Base-by-base conservation (phyloP, 2,888 invertebrate species). In the Diabrotica balteata region DNA sequence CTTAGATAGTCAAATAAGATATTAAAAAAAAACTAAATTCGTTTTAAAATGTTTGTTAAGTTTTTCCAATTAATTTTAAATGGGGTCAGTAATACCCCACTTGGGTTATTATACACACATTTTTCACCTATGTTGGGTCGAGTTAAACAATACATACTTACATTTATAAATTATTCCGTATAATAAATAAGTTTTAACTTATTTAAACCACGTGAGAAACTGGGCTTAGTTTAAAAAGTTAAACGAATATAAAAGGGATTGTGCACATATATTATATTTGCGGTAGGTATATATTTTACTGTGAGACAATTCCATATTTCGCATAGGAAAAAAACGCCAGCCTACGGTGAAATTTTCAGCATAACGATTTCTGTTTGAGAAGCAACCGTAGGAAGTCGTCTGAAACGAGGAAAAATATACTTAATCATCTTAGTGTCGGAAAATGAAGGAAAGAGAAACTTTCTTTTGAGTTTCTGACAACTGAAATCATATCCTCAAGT, bases 371-470 rank as follows among this genome's bases (percentile, higher is more conserved):
- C 52, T 66, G 55, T 66, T 51, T 61, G 49, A 62, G 54, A 62
- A 62, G 55, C 55, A 59, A 52, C 64, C 58, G 58, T 45, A 51
- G 64, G 59, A 66, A 63, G 66, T 43, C 50, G 59, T 52, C 55
- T 51, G 54, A 44, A 59, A 61, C 49, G 53, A 62, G 63, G 63
- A 69, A 66, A 59, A 62, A 66, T 62, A 63, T 51, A 66, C 69
- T 66, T 63, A 69, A 69, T 69, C 69, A 69, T 69, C 66, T 69
- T 66, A 66, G 66, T 66, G 51, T 66, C 54, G 62, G 55, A 59
- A 51, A 63, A 69, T 69, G 54, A 46, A 55, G 54, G 59, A 66
- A 52, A 63, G 69, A 66, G 59, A 63, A 63, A 66, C 64, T 63
- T 52, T 66, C 42, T 52, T 68, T 66, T 66, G 59, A 69, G 46